Percentiles rank a stretch among this genome's conserved stretches.
Conservation (phyloP, 2,797 vertebrate species). For the Urosaurus nigricauda region DNA sequence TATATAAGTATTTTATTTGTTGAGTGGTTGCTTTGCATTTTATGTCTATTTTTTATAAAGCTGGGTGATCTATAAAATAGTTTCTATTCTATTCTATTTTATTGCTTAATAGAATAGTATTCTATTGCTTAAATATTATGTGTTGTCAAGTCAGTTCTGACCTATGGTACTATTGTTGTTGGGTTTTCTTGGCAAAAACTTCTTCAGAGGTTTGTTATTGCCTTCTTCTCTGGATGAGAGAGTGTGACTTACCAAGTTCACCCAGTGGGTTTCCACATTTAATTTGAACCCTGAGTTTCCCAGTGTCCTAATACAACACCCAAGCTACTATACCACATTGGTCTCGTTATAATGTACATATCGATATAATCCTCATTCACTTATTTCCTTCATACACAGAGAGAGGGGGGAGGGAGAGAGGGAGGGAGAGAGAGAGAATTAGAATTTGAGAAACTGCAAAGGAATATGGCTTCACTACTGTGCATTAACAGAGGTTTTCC, state of each 20-base stretch:
- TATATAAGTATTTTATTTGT: neutral
- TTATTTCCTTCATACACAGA: neutral
- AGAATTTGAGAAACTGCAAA: neutral
- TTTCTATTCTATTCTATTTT: too few species aligned
- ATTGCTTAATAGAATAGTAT: too few species aligned
- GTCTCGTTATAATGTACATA: too few species aligned
- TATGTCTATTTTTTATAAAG: neutral
- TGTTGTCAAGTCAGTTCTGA: neutral
- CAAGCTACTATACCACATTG: too few species aligned
- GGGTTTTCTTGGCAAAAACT: too few species aligned
- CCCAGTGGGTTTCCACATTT: too few species aligned
- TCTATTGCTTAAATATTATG: neutral
- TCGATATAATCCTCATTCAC: neutral
- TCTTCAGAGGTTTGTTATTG: too few species aligned
- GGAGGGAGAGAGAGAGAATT: neutral
- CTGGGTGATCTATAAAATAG: neutral
- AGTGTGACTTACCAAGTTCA: too few species aligned
- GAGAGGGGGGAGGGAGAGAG: neutral
- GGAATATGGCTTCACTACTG: conserved; percentile 9
- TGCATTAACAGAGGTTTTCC: conserved; percentile 3
- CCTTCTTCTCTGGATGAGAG: too few species aligned
- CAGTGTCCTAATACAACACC: too few species aligned
- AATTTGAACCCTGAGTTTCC: too few species aligned
- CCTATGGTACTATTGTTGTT: neutral
- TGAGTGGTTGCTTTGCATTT: neutral